These are phyloP conservation scores for Anguilla japonica DNA, from an alignment of 2,113 vertebrate species.

Conservation along the genomic window DNA sequence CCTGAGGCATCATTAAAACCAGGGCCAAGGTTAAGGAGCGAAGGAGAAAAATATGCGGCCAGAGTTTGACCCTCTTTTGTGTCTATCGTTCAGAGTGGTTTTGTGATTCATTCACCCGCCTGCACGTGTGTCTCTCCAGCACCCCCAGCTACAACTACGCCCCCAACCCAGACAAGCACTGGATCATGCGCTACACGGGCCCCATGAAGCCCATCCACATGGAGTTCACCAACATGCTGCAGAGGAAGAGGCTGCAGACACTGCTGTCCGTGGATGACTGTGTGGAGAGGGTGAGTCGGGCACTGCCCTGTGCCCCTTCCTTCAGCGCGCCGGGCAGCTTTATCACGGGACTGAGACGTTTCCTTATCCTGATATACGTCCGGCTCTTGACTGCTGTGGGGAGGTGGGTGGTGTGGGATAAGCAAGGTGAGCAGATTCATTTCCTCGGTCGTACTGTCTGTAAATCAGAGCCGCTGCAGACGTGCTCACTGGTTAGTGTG, in stretches of 20 bases:
- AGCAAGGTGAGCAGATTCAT: slow-evolving; percentile 12
- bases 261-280: slow-evolving; percentile 95
- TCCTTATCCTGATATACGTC: slow-evolving; percentile 11
- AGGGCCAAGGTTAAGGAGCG: neutral
- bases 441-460: neutral
- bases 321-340: neutral
- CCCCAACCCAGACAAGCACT: slow-evolving; percentile 93
- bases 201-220: slow-evolving; percentile 97
- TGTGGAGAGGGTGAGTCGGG: slow-evolving; percentile 80
- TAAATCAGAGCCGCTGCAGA: neutral
- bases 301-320: neutral
- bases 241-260: slow-evolving; percentile 90
- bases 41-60: neutral
- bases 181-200: slow-evolving; percentile 97
- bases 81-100: neutral
- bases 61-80: neutral
- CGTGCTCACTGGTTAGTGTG: neutral
- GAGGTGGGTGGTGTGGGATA: neutral
- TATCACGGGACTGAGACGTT: neutral
- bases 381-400: slow-evolving; percentile 1
- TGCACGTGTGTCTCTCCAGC: slow-evolving; percentile 56
- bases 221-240: slow-evolving; percentile 96
- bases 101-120: neutral
- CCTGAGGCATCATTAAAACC: neutral
- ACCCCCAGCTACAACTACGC: slow-evolving; percentile 97